Conservation (phyloP, 2,888 invertebrate species). For the Pilophorus perplexus region DNA sequence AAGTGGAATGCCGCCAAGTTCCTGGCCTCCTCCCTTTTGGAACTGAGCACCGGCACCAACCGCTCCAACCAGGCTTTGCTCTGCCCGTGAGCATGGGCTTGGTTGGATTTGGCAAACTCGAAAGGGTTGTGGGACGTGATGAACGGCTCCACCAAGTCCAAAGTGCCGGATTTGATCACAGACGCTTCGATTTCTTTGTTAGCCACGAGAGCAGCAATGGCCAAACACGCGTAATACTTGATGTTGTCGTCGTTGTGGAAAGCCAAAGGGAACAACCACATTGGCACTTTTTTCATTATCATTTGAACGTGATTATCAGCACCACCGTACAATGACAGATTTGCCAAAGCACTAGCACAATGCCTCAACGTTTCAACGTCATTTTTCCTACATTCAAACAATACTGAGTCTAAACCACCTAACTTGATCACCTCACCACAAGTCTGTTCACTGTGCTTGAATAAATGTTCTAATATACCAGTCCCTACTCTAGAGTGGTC, state of each 20-base stretch:
- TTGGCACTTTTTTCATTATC: constrained; percentile 83
- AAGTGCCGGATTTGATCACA: constrained; percentile 91
- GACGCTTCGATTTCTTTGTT: constrained; percentile 98
- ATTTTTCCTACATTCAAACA: constrained; percentile 89
- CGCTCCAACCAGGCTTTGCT: constrained; percentile 91
- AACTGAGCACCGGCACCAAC: constrained; percentile 89
- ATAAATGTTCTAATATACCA: constrained; percentile 87
- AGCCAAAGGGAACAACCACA: constrained; percentile 97
- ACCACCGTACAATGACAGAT: constrained; percentile 93
- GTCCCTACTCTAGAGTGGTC: constrained; percentile 86
- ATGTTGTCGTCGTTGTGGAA: constrained; percentile 96
- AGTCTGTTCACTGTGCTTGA: constrained; percentile 94
- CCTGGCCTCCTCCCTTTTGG: constrained; percentile 92
- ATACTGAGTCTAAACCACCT: constrained; percentile 90
- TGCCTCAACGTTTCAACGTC: constrained; percentile 91
- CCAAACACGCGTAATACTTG: constrained; percentile 97
- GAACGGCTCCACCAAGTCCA: constrained; percentile 95
- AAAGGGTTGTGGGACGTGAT: constrained; percentile 91
- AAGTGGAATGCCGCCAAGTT: constrained; percentile 97
- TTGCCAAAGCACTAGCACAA: constrained; percentile 95
- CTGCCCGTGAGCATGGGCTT: constrained; percentile 92
- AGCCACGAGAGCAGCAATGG: constrained; percentile 92
- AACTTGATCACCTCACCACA: constrained; percentile 89
- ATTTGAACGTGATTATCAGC: constrained; percentile 96
- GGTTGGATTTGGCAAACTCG: constrained; percentile 88